These are phyloP conservation scores for Elephas maximus DNA, from an alignment of 2,113 vertebrate genomes.

Conservation along the genomic window DNA sequence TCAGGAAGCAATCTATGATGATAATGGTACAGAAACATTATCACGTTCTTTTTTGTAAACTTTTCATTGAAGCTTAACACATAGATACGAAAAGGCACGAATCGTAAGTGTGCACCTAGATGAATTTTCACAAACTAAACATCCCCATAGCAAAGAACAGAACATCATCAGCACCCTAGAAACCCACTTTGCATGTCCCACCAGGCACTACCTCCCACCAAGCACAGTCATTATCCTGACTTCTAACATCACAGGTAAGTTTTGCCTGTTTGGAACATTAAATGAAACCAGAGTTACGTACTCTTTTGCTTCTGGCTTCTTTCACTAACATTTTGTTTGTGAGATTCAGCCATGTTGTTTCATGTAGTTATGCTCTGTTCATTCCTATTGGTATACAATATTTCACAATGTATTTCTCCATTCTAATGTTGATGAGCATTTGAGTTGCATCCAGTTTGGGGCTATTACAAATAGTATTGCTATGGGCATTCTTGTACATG, in stretches of 20 bases:
- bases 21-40: not conserved
- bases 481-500: not conserved
- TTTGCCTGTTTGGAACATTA: not conserved
- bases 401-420: not conserved
- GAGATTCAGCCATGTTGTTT: not conserved
- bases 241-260: not conserved
- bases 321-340: not conserved
- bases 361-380: not conserved
- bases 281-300: not conserved
- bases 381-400: not conserved
- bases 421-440: not conserved
- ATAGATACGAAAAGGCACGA: not conserved
- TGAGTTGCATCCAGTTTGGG: not conserved
- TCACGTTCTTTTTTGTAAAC: not conserved
- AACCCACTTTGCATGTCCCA: not conserved
- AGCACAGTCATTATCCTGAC: not conserved
- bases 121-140: not conserved
- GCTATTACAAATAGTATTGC: not conserved
- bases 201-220: not conserved
- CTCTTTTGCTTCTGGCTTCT: not conserved
- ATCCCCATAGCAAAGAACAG: not conserved
- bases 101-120: not conserved
- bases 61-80: not conserved
- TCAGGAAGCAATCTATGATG: not conserved
- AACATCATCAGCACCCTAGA: not conserved